phyloP scores from a whole-genome alignment of 2,888 invertebrate species.

The Phytoseiulus persimilis region DNA sequence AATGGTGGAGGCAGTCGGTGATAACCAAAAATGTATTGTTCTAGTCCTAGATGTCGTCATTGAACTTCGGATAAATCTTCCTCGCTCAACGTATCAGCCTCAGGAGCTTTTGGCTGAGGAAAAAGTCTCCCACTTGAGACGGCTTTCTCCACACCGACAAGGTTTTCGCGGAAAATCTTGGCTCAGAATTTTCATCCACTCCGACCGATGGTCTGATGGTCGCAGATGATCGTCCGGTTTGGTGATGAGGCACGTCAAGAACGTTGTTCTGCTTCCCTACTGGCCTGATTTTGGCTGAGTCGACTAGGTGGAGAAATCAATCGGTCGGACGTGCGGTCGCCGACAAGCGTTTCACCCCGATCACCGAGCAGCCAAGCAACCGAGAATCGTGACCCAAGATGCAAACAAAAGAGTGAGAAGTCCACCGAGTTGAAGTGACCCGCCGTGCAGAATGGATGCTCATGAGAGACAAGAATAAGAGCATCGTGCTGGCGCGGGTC shows the following conservation, averaged over 20 bases:
- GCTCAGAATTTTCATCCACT: neutral
- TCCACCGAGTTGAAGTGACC: neutral
- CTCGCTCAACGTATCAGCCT: too few species aligned
- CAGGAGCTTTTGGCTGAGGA: too few species aligned
- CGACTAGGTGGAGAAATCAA: neutral
- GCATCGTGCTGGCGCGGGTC: neutral
- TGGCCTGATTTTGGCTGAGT: neutral
- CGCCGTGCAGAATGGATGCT: neutral
- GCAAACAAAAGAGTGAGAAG: neutral
- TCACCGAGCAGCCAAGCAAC: neutral
- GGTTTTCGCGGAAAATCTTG: too few species aligned
- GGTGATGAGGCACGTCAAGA: neutral
- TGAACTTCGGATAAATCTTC: too few species aligned
- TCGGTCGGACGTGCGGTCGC: neutral
- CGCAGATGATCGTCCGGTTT: neutral
- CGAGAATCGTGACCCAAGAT: neutral
- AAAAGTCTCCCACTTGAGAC: too few species aligned
- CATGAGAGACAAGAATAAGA: neutral
- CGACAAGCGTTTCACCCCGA: neutral
- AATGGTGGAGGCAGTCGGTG: neutral
- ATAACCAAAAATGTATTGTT: neutral
- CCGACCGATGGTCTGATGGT: neutral
- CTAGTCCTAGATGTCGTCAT: too few species aligned
- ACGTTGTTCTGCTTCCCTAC: neutral
- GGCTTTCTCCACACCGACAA: too few species aligned